Base-by-base conservation (phyloP, 2,797 vertebrate genomes). In the Micromesistius poutassou region DNA sequence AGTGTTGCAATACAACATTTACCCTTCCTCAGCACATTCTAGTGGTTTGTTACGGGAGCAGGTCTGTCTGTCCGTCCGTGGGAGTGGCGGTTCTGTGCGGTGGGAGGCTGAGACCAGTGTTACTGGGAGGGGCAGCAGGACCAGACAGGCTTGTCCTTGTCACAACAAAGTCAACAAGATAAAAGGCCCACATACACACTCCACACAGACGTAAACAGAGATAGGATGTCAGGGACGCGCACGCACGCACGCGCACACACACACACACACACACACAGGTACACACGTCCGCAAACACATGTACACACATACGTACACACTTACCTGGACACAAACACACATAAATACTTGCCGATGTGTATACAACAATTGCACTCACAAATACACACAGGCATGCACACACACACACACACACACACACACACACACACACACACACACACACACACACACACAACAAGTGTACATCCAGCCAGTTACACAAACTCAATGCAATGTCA, bases 401-500 rank as follows among this genome's bases (percentile, higher is more conserved):
- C 74, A 35, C 30, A 38, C 36, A 38, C 16, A 1, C 6, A 30
- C 38, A 76, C 71, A 13, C 66, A 19, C 46, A 35, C 25, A 68
- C 25, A 8, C 75, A 82, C 28, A 75, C 10, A 72, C 42, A 46
- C 42, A 46, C 42, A 46, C 42, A 19, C 14, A 50, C 16, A 50
- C 16, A 50, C 46, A 22, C 19, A 1, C 5, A 30, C 40, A 76
- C 71, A 14, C 74, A 35, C 50, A 55, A 10, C 16, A 62, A 62
- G 55, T 62, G 55, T 62, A 22, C 71, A 33, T 71, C 14, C 31
- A 79, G 6, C 71, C 50, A 79, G 66, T 77, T 80, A 77, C 79
- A 81, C 84, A 71, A 78, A 81, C 78, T 78, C 79, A 81, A n/a
- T 62, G 77, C 81, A 81, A 79, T 79, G 85, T 86, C 86, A 88